Evolutionary conservation across 1,140 invertebrate genomes (phyloP).

Genomic region (Drosophila triauraria): DNA sequence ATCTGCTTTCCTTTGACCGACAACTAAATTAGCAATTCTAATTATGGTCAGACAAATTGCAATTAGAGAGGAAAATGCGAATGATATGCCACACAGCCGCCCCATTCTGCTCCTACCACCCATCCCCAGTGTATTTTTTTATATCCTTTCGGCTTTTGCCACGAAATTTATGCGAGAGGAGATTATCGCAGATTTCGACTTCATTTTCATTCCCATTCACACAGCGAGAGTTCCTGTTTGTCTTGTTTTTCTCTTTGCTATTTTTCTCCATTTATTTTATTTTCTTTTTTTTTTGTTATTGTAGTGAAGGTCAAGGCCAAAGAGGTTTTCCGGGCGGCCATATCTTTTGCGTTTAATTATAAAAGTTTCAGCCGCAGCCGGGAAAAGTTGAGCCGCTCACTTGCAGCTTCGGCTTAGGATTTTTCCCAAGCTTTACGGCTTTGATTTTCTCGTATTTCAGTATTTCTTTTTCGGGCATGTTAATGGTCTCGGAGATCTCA

Average conservation of each 20-base stretch:
- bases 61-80: constrained; percentile 56
- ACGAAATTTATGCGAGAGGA: constrained; percentile 48
- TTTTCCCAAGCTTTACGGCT: constrained; percentile 22
- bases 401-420: constrained; percentile 35
- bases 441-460: constrained; percentile 9
- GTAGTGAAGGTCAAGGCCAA: constrained; percentile 60
- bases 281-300: constrained; percentile 1
- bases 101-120: background rate
- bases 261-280: constrained; percentile 6
- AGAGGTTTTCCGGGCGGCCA: constrained; percentile 39
- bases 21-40: constrained; percentile 63
- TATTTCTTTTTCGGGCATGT: constrained; percentile 5
- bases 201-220: constrained; percentile 42
- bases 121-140: background rate
- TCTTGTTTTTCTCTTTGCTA: constrained; percentile 24
- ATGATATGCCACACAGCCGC: background rate
- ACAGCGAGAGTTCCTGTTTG: background rate
- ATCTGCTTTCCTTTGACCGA: constrained; percentile 6
- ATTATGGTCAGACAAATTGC: constrained; percentile 58
- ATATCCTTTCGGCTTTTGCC: constrained; percentile 21
- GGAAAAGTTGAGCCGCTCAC: constrained; percentile 30
- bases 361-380: constrained; percentile 56
- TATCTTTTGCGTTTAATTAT: constrained; percentile 72
- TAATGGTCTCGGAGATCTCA: constrained; percentile 43
- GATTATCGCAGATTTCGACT: constrained; percentile 65